Percentiles rank a stretch among this genome's conserved stretches.
phyloP scores from a whole-genome alignment of 2,113 vertebrate genomes.

The Brachyhypopomus occidentalis region DNA sequence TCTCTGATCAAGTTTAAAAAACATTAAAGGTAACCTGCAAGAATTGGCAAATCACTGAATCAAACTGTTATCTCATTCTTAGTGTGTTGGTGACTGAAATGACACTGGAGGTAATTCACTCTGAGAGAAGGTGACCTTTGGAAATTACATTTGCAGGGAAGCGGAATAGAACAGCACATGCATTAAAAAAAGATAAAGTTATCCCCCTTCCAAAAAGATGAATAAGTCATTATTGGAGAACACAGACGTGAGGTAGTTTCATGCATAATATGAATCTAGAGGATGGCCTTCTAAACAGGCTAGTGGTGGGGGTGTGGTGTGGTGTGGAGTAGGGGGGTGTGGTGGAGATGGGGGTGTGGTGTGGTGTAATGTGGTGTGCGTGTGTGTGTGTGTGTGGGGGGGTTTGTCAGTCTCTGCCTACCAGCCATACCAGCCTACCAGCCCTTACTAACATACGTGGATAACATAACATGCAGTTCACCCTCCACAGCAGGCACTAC shows the following conservation, averaged over 20 bases:
- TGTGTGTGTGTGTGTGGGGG: background rate
- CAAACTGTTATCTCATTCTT: constrained; percentile 53
- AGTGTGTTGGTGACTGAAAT: constrained; percentile 46
- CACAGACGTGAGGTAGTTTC: constrained; percentile 18
- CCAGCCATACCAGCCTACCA: background rate
- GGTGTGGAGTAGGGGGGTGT: background rate
- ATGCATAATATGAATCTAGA: constrained; percentile 10
- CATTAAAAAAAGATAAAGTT: constrained; percentile 31
- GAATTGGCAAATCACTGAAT: constrained; percentile 57
- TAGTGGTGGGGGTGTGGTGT: too few relatives aligned
- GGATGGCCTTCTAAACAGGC: constrained; percentile 19
- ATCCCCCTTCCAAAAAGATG: constrained; percentile 16
- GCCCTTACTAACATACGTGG: constrained; percentile 17
- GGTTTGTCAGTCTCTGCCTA: background rate
- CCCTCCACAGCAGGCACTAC: background rate
- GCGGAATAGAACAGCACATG: constrained; percentile 39
- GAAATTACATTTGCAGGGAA: constrained; percentile 67
- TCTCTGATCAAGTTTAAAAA: background rate
- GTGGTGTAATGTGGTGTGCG: too few relatives aligned
- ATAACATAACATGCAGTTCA: constrained; percentile 27
- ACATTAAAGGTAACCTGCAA: constrained; percentile 47
- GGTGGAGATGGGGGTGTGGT: background rate
- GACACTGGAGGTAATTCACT: constrained; percentile 61
- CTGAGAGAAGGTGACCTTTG: constrained; percentile 62
- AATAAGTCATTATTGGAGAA: constrained; percentile 41